phyloP scores from a whole-genome alignment of 2,888 invertebrate genomes.

The Nezara viridula region DNA sequence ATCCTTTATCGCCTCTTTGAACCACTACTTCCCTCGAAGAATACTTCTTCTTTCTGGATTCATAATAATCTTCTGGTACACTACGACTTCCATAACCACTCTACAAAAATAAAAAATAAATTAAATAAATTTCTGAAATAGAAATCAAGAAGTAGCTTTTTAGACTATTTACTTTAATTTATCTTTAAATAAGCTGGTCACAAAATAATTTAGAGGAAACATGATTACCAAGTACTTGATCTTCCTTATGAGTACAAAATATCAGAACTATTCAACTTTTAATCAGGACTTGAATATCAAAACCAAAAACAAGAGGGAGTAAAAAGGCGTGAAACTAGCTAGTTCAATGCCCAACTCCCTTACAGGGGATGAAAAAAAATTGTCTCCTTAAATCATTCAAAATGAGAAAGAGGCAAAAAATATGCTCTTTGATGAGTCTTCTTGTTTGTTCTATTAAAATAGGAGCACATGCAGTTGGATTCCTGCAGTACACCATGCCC shows the following conservation, averaged over 20 bases:
- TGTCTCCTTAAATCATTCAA: no score
- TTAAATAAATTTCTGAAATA: not conserved
- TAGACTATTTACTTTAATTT: not conserved
- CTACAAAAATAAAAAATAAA: conserved; percentile 22
- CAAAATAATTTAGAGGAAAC: not conserved
- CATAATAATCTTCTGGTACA: conserved; percentile 63
- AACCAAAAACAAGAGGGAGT: not conserved
- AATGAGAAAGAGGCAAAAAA: no score
- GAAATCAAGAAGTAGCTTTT: not conserved
- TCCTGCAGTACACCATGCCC: no score
- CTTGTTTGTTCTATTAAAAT: no score
- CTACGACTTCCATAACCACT: conserved; percentile 57
- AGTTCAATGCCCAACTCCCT: not conserved
- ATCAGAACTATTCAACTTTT: no score
- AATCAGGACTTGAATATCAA: not conserved
- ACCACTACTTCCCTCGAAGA: conserved; percentile 83
- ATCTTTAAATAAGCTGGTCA: not conserved
- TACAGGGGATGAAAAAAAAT: no score
- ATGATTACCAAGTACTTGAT: not conserved
- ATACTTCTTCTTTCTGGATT: conserved; percentile 63
- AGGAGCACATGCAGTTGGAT: no score
- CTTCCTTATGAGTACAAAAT: not conserved
- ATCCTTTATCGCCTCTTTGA: conserved; percentile 73
- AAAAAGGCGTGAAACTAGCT: not conserved
- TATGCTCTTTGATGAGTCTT: no score